phyloP scores from a whole-genome alignment of 1,140 invertebrate species.

The Atta cephalotes region DNA sequence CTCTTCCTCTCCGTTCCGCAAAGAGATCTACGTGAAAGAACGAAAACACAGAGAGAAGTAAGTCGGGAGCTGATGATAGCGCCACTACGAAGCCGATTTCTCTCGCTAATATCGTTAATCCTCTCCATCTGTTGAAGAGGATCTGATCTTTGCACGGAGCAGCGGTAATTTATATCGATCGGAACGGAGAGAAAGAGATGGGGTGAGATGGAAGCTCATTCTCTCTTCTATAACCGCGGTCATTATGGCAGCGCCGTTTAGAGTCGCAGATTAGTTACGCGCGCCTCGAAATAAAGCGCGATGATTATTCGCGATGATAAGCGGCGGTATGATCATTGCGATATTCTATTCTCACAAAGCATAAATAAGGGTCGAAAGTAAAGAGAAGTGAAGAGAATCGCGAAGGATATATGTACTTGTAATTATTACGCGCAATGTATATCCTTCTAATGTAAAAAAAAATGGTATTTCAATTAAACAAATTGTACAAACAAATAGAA shows the following conservation, averaged over 20 bases:
- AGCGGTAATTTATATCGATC: conserved; percentile 59
- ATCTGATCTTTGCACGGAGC: conserved; percentile 57
- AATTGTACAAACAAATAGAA: not conserved
- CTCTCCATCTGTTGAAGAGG: conserved; percentile 62
- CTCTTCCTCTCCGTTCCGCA: conserved; percentile 56
- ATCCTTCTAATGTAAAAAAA: not conserved
- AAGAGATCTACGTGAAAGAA: conserved; percentile 39
- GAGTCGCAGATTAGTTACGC: conserved; percentile 61
- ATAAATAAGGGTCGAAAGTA: conserved; percentile 19
- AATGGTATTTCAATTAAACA: not conserved
- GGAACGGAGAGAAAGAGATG: conserved; percentile 40
- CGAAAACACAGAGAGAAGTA: conserved; percentile 67
- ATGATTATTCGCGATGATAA: conserved; percentile 61
- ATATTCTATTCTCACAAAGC: conserved; percentile 28
- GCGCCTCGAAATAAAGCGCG: conserved; percentile 56
- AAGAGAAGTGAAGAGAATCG: not conserved
- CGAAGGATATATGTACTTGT: too few relatives aligned
- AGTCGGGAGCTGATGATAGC: conserved; percentile 53
- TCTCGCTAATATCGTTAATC: conserved; percentile 68
- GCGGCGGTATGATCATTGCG: conserved; percentile 29
- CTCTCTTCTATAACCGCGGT: conserved; percentile 51
- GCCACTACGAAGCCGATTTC: conserved; percentile 61
- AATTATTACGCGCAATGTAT: not conserved
- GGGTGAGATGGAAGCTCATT: conserved; percentile 37
- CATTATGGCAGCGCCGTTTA: conserved; percentile 59